A percentile compares a stretch with the other conserved stretches of the same genome.
Evolutionary conservation across 2,888 invertebrate genomes (phyloP).

Genomic region (Phasia obesa): DNA sequence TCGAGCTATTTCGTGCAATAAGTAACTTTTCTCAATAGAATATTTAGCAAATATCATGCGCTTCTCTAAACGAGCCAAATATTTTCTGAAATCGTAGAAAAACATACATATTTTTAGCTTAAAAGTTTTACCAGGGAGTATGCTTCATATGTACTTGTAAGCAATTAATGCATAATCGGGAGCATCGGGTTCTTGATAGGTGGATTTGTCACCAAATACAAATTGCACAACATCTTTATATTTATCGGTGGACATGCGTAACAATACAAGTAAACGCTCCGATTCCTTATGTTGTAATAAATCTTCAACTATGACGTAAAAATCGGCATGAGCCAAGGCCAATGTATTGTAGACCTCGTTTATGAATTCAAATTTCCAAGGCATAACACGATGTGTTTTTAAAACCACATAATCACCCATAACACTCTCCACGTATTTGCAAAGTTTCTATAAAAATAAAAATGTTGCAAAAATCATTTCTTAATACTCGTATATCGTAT

Average conservation of each 20-base stretch:
- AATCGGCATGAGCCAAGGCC: conserved; percentile 79
- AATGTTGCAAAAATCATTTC: no score
- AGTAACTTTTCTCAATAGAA: conserved; percentile 76
- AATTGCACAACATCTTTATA: conserved; percentile 74
- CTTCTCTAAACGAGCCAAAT: conserved; percentile 73
- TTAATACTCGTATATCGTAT: no score
- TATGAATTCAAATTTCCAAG: conserved; percentile 81
- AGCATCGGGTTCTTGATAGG: conserved; percentile 72
- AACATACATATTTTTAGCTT: neutral
- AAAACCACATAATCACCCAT: conserved; percentile 79
- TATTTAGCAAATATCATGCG: conserved; percentile 76
- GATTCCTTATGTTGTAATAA: conserved; percentile 46
- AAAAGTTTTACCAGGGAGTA: neutral
- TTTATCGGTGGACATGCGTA: conserved; percentile 74
- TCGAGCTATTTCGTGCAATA: conserved; percentile 77
- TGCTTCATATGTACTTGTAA: conserved; percentile 75
- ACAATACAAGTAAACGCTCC: conserved; percentile 71
- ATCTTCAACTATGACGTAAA: conserved; percentile 73
- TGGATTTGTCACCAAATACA: conserved; percentile 78
- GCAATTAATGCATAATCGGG: conserved; percentile 74
- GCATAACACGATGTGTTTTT: conserved; percentile 80
- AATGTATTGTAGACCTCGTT: conserved; percentile 81
- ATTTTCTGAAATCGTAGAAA: conserved; percentile 71
- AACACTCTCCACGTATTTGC: conserved; percentile 76
- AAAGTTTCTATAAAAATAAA: conserved; percentile 74